These are phyloP conservation scores for Zaprionus davidi DNA, from an alignment of 1,140 invertebrate genomes.

Conservation along the genomic window DNA sequence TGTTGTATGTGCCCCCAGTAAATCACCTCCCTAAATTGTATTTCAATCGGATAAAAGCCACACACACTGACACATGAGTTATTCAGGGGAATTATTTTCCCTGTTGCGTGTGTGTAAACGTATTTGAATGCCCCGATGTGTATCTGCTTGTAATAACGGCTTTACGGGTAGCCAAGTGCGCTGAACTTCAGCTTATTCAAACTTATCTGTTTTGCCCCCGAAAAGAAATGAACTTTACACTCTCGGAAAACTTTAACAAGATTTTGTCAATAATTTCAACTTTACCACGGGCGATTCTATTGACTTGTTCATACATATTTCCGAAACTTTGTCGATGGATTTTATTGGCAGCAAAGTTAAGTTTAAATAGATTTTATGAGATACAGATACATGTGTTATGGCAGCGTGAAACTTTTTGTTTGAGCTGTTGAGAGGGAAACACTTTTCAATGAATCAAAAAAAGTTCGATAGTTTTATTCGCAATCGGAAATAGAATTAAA, in stretches of 20 bases:
- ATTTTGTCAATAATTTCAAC: background rate
- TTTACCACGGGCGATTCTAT: background rate
- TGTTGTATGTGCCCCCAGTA: background rate
- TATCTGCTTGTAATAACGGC: background rate
- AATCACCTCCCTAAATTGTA: background rate
- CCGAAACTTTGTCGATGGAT: background rate
- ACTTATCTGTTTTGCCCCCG: background rate
- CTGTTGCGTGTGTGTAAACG: background rate
- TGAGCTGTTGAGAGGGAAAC: no score
- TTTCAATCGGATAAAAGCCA: background rate
- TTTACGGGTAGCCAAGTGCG: background rate
- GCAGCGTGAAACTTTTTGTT: background rate
- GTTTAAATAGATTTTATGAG: background rate
- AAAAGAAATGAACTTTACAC: constrained; percentile 1
- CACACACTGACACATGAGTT: background rate
- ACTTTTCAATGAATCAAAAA: background rate
- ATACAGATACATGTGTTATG: background rate
- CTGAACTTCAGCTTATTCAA: background rate
- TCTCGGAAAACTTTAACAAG: constrained; percentile 3
- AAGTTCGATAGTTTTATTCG: background rate
- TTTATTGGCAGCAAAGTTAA: background rate
- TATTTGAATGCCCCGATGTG: constrained; percentile 1
- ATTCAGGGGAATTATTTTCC: background rate
- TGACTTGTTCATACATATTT: background rate
- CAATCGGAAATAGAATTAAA: background rate